A percentile compares a stretch with the other conserved stretches of the same genome.
Conservation (phyloP, 2,888 invertebrate species). For the Ferdinandea cuprea region DNA sequence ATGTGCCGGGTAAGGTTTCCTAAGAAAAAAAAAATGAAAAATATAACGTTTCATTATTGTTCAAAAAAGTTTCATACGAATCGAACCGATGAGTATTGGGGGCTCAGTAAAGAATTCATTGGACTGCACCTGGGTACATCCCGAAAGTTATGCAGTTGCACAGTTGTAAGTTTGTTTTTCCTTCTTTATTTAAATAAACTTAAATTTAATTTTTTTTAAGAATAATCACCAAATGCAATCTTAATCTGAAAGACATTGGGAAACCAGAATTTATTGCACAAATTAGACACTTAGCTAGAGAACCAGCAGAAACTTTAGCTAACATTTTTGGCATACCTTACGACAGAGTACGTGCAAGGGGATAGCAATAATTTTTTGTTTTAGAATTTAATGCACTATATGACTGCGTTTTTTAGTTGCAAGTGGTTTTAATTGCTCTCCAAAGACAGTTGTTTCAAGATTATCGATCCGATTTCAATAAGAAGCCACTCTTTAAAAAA, state of each 20-base stretch:
- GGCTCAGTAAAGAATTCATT: constrained; percentile 83
- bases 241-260: constrained; percentile 82
- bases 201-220: not conserved
- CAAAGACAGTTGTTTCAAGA: constrained; percentile 86
- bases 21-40: not conserved
- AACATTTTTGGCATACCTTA: constrained; percentile 85
- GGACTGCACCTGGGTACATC: constrained; percentile 95
- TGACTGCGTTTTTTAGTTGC: constrained; percentile 77
- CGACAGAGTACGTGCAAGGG: constrained; percentile 86
- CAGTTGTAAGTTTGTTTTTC: constrained; percentile 83
- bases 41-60: constrained; percentile 13
- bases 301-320: constrained; percentile 82
- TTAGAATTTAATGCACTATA: too few species aligned
- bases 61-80: constrained; percentile 80
- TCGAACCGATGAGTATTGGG: constrained; percentile 82
- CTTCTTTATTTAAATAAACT: constrained; percentile 76
- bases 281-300: constrained; percentile 78
- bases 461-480: constrained; percentile 87
- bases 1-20: constrained; percentile 91
- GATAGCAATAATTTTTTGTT: too few species aligned
- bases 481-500: constrained; percentile 88
- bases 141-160: constrained; percentile 92
- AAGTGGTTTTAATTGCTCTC: constrained; percentile 87
- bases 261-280: constrained; percentile 81
- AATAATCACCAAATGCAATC: constrained; percentile 77